Percentiles rank a stretch among this genome's conserved stretches.
These are phyloP conservation scores for Holcopasites calliopsidis DNA, from an alignment of 1,140 invertebrate species.

Conservation along the genomic window DNA sequence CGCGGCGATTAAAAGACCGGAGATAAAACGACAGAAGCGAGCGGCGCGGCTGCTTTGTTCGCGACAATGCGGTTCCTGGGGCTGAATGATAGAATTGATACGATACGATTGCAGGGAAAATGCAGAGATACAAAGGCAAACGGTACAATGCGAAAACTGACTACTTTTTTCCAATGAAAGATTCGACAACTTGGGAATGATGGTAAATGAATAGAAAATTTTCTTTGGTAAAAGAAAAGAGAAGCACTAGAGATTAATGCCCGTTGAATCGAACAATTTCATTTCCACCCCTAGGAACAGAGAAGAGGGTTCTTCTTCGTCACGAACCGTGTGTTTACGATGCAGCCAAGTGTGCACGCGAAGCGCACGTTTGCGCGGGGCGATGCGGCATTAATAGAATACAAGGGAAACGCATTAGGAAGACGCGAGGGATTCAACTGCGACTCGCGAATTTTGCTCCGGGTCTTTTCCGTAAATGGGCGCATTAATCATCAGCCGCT, in stretches of 20 bases:
- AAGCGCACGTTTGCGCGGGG: neutral
- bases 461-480: neutral
- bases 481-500: slow-evolving; percentile 28
- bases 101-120: neutral
- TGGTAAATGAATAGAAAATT: no score
- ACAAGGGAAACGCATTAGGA: slow-evolving; percentile 43
- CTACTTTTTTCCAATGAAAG: no score
- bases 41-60: neutral
- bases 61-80: neutral
- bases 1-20: neutral
- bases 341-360: neutral
- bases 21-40: neutral
- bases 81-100: neutral
- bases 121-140: neutral
- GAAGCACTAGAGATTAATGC: no score
- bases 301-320: no score
- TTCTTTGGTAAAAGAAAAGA: no score
- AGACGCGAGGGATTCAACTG: neutral
- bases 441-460: neutral
- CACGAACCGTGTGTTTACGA: no score
- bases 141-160: neutral
- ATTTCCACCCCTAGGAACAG: no score
- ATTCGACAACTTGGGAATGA: no score
- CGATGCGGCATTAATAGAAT: slow-evolving; percentile 6
- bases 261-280: no score